These are phyloP conservation scores for Terrapene triunguis DNA, from an alignment of 2,113 vertebrate genomes.

Conservation along the genomic window DNA sequence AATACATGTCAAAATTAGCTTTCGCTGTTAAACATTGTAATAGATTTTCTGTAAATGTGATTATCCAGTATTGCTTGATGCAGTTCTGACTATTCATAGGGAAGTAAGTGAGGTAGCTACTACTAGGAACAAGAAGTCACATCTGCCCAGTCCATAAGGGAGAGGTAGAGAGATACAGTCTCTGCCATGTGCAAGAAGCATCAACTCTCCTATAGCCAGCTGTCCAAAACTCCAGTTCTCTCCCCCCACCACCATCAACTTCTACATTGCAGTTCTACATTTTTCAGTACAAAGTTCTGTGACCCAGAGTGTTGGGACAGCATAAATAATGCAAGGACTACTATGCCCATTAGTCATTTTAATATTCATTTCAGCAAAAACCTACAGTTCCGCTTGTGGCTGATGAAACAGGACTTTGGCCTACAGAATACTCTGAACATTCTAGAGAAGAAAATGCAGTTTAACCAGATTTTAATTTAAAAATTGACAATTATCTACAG, in stretches of 20 bases:
- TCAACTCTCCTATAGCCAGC: not conserved
- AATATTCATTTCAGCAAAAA: not conserved
- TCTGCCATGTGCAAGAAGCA: accelerated
- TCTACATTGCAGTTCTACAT: accelerated
- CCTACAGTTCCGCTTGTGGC: not conserved
- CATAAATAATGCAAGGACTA: not conserved
- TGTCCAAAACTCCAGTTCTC: accelerated
- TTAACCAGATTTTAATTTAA: not conserved
- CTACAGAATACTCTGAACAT: accelerated
- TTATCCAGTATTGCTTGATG: not conserved
- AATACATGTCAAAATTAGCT: too few species aligned
- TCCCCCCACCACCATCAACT: not conserved
- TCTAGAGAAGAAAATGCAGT: accelerated
- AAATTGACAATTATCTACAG: accelerated
- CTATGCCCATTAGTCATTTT: not conserved
- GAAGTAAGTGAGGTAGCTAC: not conserved
- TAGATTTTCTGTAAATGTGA: not conserved
- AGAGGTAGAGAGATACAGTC: accelerated
- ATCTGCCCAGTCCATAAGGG: not conserved
- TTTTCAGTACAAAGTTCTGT: not conserved
- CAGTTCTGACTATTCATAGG: not conserved
- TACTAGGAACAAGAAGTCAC: not conserved
- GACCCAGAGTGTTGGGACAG: accelerated
- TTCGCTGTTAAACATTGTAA: not conserved
- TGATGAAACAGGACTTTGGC: accelerated